A percentile compares a stretch with the other conserved stretches of the same genome.
These are phyloP conservation scores for Mellivora capensis DNA, from an alignment of 2,113 vertebrate species.

Conservation along the genomic window DNA sequence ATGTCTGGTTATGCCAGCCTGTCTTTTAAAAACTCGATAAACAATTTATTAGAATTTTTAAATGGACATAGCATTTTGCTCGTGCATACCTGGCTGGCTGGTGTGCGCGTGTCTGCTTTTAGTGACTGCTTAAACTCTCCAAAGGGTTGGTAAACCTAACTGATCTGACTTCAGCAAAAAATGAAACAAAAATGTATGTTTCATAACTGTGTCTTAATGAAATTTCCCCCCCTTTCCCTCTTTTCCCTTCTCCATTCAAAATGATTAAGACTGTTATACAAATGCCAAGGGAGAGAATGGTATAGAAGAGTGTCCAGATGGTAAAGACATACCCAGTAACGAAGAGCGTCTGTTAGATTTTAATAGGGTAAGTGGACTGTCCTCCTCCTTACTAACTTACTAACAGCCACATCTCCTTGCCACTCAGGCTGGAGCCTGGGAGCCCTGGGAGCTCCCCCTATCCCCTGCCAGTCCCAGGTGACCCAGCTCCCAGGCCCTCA, in stretches of 20 bases:
- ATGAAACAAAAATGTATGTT: neutral
- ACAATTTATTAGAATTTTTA: neutral
- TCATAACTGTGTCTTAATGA: slow-evolving; percentile 63
- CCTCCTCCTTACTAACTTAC: neutral
- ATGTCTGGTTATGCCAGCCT: neutral
- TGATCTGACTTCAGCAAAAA: slow-evolving; percentile 41
- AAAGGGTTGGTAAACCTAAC: neutral
- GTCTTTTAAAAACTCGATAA: neutral
- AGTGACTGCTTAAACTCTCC: neutral
- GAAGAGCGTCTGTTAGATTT: slow-evolving; percentile 86
- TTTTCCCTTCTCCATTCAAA: slow-evolving; percentile 66
- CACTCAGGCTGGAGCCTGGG: neutral
- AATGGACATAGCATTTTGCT: neutral
- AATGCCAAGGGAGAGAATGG: slow-evolving; percentile 84
- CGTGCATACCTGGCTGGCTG: neutral
- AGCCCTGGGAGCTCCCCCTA: neutral
- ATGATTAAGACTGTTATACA: slow-evolving; percentile 82
- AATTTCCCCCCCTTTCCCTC: slow-evolving; percentile 58
- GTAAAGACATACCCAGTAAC: slow-evolving; percentile 81
- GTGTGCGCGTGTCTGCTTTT: neutral
- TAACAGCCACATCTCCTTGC: neutral
- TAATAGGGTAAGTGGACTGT: slow-evolving; percentile 86
- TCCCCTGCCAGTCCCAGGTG: neutral
- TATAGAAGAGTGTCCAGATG: slow-evolving; percentile 82
- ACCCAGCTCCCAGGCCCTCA: neutral